Base-by-base conservation (phyloP, 2,888 invertebrate genomes). In the Venusia cambrica region DNA sequence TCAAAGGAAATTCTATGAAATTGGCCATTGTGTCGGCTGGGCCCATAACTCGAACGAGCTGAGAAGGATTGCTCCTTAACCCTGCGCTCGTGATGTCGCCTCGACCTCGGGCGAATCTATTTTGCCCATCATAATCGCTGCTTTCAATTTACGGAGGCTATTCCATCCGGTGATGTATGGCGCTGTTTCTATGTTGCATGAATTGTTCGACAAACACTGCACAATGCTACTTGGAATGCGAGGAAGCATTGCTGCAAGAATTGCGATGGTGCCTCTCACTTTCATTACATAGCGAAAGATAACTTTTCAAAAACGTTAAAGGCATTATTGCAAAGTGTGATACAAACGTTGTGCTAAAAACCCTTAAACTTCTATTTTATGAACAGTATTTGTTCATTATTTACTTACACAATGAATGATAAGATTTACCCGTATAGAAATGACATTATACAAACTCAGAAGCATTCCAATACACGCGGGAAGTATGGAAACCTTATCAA, bases 401-500 rank as follows among this genome's bases (percentile, higher is more conserved):
- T 28, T 19, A 31, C 28, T 31, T 49, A 51, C 30, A 46, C 52
- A 57, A 44, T 50, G 48, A 54, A 57, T 57, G 53, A 51, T 52
- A 51, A 55, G 43, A 51, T 52, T 51, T 49, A 58, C 54, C 43
- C 43, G 62, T 58, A 66, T 61, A 67, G 63, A 70, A 72, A 73
- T 77, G 71, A 77, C 65, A 74, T 76, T 73, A 75, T 74, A 74
- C 78, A 80, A 80, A 77, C 69, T 76, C 77, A 77, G 81, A 67
- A 78, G 79, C 83, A 79, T 77, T 76, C 73, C 75, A 48, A 72
- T 75, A 76, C 70, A 77, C 69, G 73, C 73, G 76, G 83, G 79
- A 81, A 80, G 80, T 83, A 81, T 77, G 75, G 80, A 77, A 80
- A 75, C 73, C 73, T 83, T 84, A 85, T 84, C 84, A 81, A 81